Conservation (phyloP, 2,888 invertebrate species). For the Magallana nippona region DNA sequence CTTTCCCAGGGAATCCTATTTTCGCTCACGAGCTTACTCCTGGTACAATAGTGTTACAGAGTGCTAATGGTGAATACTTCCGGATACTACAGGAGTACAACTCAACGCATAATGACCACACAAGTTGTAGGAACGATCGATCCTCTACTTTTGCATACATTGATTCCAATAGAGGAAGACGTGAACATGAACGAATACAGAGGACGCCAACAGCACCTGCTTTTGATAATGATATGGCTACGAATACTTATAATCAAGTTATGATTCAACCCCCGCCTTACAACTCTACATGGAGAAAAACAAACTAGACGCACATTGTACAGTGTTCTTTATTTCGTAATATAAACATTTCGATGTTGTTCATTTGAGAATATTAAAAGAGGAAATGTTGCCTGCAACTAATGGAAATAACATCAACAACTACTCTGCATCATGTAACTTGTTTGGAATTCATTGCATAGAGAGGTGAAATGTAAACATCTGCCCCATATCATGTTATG, state of each 20-base stretch:
- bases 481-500: too few species aligned
- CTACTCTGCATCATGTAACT: too few species aligned
- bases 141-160: background rate
- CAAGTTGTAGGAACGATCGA: too few species aligned
- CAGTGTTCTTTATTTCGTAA: too few species aligned
- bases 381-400: too few species aligned
- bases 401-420: too few species aligned
- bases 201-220: background rate
- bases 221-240: background rate
- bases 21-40: slow-evolving; percentile 61
- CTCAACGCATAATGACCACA: background rate
- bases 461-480: too few species aligned
- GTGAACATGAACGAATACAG: background rate
- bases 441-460: too few species aligned
- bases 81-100: slow-evolving; percentile 58
- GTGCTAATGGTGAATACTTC: slow-evolving; percentile 59
- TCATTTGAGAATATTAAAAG: too few species aligned
- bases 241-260: background rate
- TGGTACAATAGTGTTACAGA: slow-evolving; percentile 58
- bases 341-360: too few species aligned
- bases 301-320: too few species aligned
- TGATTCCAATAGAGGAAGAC: background rate
- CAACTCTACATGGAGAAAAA: too few species aligned
- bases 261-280: slow-evolving; percentile 10
- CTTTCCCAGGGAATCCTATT: slow-evolving; percentile 49